A percentile compares a stretch with the other conserved stretches of the same genome.
Conservation (phyloP, 2,888 invertebrate genomes). For the Acanthosepion pharaonis region DNA sequence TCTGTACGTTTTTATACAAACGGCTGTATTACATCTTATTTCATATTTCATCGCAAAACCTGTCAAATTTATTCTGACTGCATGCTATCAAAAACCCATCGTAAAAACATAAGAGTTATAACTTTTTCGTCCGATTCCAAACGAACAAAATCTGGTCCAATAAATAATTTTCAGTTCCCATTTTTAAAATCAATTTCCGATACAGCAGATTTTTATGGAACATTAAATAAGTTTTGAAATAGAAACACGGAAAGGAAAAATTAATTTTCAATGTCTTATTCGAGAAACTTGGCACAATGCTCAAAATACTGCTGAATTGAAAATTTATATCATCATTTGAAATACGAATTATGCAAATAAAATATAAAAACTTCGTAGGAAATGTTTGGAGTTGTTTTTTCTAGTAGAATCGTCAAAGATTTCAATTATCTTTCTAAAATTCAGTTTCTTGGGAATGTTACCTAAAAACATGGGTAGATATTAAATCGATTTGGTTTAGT, state of each 20-base stretch:
- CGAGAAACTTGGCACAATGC: neutral
- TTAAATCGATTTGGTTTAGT: too few relatives aligned
- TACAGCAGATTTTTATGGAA: neutral
- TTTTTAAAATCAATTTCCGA: neutral
- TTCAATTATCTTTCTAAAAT: too few relatives aligned
- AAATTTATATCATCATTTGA: neutral
- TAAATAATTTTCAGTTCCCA: neutral
- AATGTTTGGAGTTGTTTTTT: too few relatives aligned
- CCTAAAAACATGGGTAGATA: too few relatives aligned
- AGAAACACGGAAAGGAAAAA: neutral
- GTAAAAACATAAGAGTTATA: neutral
- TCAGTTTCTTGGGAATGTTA: too few relatives aligned
- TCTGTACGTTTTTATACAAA: neutral
- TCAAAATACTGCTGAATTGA: neutral
- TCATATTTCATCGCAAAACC: neutral
- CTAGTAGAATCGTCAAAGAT: too few relatives aligned
- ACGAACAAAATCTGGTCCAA: neutral
- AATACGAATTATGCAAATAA: neutral
- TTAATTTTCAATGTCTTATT: neutral
- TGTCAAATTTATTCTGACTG: neutral
- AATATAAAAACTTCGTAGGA: neutral
- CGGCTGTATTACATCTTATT: neutral
- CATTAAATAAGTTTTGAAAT: neutral
- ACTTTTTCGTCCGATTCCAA: neutral
- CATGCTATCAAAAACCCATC: neutral